Conservation (phyloP, 2,888 invertebrate species). For the Hylaea fasciaria region DNA sequence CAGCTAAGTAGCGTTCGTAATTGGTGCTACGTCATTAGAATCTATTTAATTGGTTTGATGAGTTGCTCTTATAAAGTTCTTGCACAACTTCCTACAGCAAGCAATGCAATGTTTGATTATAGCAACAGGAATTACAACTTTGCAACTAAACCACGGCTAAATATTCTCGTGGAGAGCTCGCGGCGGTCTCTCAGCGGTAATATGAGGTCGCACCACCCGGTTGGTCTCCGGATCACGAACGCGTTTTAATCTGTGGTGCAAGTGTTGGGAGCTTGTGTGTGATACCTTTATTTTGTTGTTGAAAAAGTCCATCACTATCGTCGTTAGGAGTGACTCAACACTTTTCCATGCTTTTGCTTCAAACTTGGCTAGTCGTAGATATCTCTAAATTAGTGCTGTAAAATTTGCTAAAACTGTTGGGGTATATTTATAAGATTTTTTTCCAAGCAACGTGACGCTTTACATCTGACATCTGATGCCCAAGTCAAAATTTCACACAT, state of each 20-base stretch:
- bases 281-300: too few relatives aligned
- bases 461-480: too few relatives aligned
- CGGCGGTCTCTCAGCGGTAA: slow-evolving; percentile 55
- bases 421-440: too few relatives aligned
- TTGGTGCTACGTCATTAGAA: not conserved
- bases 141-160: slow-evolving; percentile 12
- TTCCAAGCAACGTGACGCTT: too few relatives aligned
- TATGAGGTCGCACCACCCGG: slow-evolving; percentile 70
- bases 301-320: too few relatives aligned
- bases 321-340: too few relatives aligned
- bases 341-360: too few relatives aligned
- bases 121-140: slow-evolving; percentile 15
- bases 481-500: too few relatives aligned
- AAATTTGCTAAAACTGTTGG: too few relatives aligned
- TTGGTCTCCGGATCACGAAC: slow-evolving; percentile 70
- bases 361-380: too few relatives aligned
- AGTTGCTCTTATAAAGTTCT: not conserved
- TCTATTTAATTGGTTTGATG: not conserved
- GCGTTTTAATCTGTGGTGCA: slow-evolving; percentile 54
- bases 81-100: not conserved
- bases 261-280: slow-evolving; percentile 35
- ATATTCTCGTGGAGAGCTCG: slow-evolving; percentile 47
- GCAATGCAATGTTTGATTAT: not conserved
- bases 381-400: too few relatives aligned
- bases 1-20: not conserved